A percentile compares a stretch with the other conserved stretches of the same genome.
These are phyloP conservation scores for Sinotaia quadrata DNA, from an alignment of 2,888 invertebrate species.

Conservation along the genomic window DNA sequence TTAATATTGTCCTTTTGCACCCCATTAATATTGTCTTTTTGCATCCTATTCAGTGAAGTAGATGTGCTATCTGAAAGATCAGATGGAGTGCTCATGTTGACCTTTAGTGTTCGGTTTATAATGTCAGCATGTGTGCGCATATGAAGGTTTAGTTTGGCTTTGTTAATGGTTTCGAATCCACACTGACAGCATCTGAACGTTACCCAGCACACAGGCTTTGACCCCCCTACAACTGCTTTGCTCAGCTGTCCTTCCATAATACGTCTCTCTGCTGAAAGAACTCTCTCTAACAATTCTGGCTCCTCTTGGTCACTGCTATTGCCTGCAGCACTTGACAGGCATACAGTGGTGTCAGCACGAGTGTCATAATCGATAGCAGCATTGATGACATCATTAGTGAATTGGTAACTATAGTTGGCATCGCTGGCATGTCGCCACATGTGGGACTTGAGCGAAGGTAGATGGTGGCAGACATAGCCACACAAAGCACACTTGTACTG, in stretches of 20 bases:
- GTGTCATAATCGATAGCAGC: conserved; percentile 68
- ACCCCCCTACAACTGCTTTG: conserved; percentile 31
- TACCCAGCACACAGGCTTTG: conserved; percentile 59
- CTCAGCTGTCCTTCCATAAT: conserved; percentile 43
- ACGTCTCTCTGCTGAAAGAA: conserved; percentile 39
- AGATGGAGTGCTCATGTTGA: no score
- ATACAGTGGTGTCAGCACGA: conserved; percentile 39
- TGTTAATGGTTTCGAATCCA: conserved; percentile 69
- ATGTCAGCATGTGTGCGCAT: conserved; percentile 68
- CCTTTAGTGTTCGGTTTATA: conserved; percentile 62
- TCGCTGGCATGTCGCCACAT: conserved; percentile 72
- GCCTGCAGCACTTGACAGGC: neutral
- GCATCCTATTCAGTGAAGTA: no score
- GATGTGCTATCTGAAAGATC: no score
- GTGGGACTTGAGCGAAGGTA: conserved; percentile 71
- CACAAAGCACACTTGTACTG: conserved; percentile 71
- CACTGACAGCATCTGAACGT: conserved; percentile 71
- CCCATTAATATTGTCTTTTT: no score
- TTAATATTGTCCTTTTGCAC: no score
- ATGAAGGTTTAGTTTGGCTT: conserved; percentile 65
- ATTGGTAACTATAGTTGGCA: conserved; percentile 68
- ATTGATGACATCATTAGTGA: conserved; percentile 70
- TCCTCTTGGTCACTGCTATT: conserved; percentile 28
- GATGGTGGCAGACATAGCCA: conserved; percentile 71
- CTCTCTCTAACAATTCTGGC: conserved; percentile 41